Base-by-base conservation (phyloP, 2,888 invertebrate genomes). In the Octonoba sinensis region DNA sequence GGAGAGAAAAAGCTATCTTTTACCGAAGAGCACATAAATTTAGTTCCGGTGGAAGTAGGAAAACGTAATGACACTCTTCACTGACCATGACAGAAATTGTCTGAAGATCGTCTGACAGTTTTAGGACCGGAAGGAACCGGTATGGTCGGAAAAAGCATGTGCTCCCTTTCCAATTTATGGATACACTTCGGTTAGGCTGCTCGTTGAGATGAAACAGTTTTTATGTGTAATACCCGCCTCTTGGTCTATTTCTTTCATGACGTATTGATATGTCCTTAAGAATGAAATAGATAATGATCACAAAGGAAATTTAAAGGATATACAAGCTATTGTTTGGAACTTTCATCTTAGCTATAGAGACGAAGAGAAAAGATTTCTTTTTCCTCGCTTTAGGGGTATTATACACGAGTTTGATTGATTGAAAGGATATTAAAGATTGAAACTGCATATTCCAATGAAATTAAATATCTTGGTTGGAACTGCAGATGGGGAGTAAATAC, bases 51-150 rank as follows among this genome's bases (percentile, higher is more conserved):
- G 47, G 57, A 18, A 57, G 27, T 6, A 16, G 74, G 65, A 59
- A 18, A 47, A 51, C 15, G 62, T 77, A 77, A 77, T 77, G 76
- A 70, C 76, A 77, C 76, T 62, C 54, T 70, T 54, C 36, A 62
- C 70, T 69, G 70, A 62, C 76, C 76, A 64, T 69, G 76, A 70
- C 62, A 62, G 54, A 76, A 77, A 70, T 67, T 70, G 76, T 77
- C 70, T 27, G 57, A 46, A 71, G 71, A 54, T 54, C 54, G 54
- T 20, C 54, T 71, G 70, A 47, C 46, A 51, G 76, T 77, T 77
- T 77, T 77, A 77, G 70, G 24, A 62, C 70, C 70, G 65, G 64
- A 73, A 64, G 27, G 24, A 44, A 59, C 56, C 59, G 18, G 73
- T 51, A 22, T 24, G 60, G 51, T 44, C 36, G 70, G 46, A 22